Evolutionary conservation across 2,888 invertebrate species (phyloP), one percentile per base, ranked within the genome.

Genomic region (Eurytoma adleriae): DNA sequence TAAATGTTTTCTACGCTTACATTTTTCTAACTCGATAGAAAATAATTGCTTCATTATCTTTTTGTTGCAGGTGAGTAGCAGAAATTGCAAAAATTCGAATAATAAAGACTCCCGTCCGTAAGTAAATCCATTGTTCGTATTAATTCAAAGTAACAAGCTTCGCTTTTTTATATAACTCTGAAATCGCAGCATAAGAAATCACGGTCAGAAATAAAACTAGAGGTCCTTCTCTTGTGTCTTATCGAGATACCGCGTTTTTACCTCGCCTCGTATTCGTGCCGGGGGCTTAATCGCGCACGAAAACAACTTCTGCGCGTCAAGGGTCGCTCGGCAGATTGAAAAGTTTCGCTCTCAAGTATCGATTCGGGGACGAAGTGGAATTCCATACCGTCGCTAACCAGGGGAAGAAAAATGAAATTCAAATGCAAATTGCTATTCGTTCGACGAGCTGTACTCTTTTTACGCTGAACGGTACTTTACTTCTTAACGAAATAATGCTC

Each of bases 241-340:
- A 40, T 48, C 18, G 13, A 48, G 66, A 66, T 66, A n/a, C 40
- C 40, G 40, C 12, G 13, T 10, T 48, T 48, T 48, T 48, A 64
- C 0, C 14, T 54, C 48, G 12, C 20, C 54, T 10, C 14, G 2
- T 7, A 54, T 20, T 64, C 30, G 48, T n/a, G 57, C 27, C 50
- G 24, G 66, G 30, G 20, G 52, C 13, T 75, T 68, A 68, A 75
- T 75, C 59, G 75, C 20, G 68, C 68, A 59, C 59, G 59, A 75
- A 75, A 75, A 68, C 57, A 68, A 64, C 64, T 75, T 68, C 27
- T 59, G 50, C n/a, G 57, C 18, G 27, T 20, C 40, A 14, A 18
- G 12, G 13, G 62, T 18, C 18, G 30, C 52, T 20, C 24, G n/a
- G 56, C 20, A 56, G 30, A 73, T 73, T 66, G 73, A 66, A 73